Evolutionary conservation across 2,113 vertebrate genomes (phyloP), one percentile per base, ranked within the genome.

Genomic region (Cervus canadensis): DNA sequence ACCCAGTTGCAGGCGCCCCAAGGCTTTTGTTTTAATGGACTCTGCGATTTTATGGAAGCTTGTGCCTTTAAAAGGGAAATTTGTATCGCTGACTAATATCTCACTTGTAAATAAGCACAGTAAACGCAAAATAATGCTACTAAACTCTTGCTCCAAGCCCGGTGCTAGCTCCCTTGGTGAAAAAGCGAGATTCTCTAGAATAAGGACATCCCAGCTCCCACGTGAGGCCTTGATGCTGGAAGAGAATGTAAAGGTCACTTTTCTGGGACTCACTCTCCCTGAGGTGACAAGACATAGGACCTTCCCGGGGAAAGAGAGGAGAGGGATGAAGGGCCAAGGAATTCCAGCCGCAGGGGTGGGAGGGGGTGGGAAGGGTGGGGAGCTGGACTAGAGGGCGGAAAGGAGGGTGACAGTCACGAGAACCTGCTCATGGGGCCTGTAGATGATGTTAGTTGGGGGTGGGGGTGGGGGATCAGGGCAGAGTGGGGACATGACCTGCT

Each of bases 131-230:
- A 50, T 5, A 9, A 40, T 0, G 23, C 13, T 12, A 5, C 5
- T n/a, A 8, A 23, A 6, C 5, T 7, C n/a, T 28, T 0, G 57
- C 54, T 45, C 25, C 52, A 30, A 12, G 11, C n/a, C 8, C 30
- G 79, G 25, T 1, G 7, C 36, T 50, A 0, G 5, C 56, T 36
- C 43, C 74, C 81, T 26, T 6, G 4, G 14, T 10, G 74, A 76
- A 28, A 30, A 57, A 50, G 21, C 1, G 2, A 60, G 87, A 6
- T 11, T 28, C 2, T 6, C 3, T 1, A 23, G 54, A 90, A 21
- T 14, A 9, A 28, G 62, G 36, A 28, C 12, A 4, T 19, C n/a
- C 6, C 0, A 5, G 40, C 2, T 0, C 25, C 28, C 0, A 28
- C 33, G 6, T 7, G 17, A 67, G 48, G 50, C 79, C 62, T 25